A percentile compares a stretch with the other conserved stretches of the same genome.
Evolutionary conservation across 2,888 invertebrate genomes (phyloP).

Genomic region (Carabus problematicus): DNA sequence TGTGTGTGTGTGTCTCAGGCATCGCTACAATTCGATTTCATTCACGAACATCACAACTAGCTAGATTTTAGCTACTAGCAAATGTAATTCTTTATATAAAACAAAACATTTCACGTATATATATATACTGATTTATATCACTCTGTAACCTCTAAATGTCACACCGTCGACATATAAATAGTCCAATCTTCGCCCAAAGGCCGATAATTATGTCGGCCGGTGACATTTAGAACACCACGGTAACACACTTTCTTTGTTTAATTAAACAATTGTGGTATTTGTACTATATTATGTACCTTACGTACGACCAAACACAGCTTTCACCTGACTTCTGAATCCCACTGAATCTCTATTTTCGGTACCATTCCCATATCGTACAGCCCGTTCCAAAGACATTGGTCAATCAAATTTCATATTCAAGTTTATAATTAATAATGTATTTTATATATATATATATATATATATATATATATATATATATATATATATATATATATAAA

Average conservation of each 20-base stretch:
- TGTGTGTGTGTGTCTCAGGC: too few relatives aligned
- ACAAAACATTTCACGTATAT: constrained; percentile 14
- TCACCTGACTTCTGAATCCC: neutral
- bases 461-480: neutral
- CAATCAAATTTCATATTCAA: constrained; percentile 27
- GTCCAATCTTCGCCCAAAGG: constrained; percentile 22
- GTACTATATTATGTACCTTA: constrained; percentile 35
- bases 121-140: too few relatives aligned
- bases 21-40: neutral
- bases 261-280: constrained; percentile 37
- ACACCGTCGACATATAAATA: constrained; percentile 20
- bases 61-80: constrained; percentile 1
- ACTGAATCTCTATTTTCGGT: constrained; percentile 18
- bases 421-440: neutral
- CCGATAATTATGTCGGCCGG: constrained; percentile 13
- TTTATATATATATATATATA: too few relatives aligned
- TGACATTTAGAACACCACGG: neutral
- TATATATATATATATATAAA: too few relatives aligned
- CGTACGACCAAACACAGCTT: constrained; percentile 1
- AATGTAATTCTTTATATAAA: constrained; percentile 5
- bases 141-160: constrained; percentile 19
- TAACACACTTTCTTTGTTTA: too few relatives aligned
- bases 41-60: neutral
- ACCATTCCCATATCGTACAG: constrained; percentile 26
- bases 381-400: constrained; percentile 37